Evolutionary conservation across 30 jellyfish, hydroid and myxozoan genomes (phyloP).

Genomic region (Rhopilema esculentum): DNA sequence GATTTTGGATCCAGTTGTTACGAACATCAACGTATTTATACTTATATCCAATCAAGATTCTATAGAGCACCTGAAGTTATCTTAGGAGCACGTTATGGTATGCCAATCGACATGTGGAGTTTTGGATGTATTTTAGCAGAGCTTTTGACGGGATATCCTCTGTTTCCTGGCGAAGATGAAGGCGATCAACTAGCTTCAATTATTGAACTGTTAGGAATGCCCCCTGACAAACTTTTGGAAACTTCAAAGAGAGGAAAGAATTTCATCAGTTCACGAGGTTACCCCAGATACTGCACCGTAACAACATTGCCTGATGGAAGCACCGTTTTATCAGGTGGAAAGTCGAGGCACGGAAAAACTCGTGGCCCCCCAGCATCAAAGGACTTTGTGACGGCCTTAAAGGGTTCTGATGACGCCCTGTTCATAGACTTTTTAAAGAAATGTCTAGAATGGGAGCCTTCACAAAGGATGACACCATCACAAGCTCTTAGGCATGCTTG

Average conservation of each 20-base stretch:
- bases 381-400: conserved; percentile 93
- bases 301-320: conserved; percentile 96
- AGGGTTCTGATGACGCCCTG: conserved; percentile 91
- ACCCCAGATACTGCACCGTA: conserved; percentile 93
- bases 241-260: conserved; percentile 90
- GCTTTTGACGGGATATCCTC: conserved; percentile 91
- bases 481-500: conserved; percentile 95
- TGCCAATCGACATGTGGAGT: conserved; percentile 99
- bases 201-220: conserved; percentile 94
- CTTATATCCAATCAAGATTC: conserved; percentile 92
- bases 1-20: conserved; percentile 98
- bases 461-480: conserved; percentile 92
- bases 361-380: conserved; percentile 98
- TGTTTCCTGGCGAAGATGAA: conserved; percentile 98
- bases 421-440: conserved; percentile 90
- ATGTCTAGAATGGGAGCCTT: conserved; percentile 97
- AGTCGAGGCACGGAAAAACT: conserved; percentile 92
- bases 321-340: conserved; percentile 90
- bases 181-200: conserved; percentile 94
- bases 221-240: conserved; percentile 85
- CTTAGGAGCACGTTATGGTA: conserved; percentile 93
- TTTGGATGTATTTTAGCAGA: conserved; percentile 93
- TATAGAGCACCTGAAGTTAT: conserved; percentile 97
- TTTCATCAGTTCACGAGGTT: conserved; percentile 94
- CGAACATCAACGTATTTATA: conserved; percentile 93